Base-by-base conservation (phyloP, 2,888 invertebrate species). In the Xestia sexstrigata region DNA sequence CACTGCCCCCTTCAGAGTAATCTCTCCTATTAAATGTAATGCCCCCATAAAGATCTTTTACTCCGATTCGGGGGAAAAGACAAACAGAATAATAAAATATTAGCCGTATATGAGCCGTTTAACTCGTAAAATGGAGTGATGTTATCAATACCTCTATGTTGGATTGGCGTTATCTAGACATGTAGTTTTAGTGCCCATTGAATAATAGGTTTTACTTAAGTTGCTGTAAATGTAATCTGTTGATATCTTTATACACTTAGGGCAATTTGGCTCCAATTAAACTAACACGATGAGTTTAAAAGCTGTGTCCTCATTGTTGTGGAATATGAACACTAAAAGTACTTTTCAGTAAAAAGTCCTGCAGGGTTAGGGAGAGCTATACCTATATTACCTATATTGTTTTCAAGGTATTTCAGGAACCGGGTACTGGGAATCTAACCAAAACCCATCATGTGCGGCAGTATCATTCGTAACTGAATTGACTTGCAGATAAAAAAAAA, bases 11-110 rank as follows among this genome's bases (percentile, higher is more conserved):
- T 55, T 39, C 13, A 66, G 42, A 70, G 42, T 66, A 70, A 73
- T 58, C 52, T 42, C 55, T 55, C 58, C 79, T 83, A 78, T 82
- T 79, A 65, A 79, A 79, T 83, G 55, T 66, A 58, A 83, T 39
- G 63, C 26, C 45, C 42, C 47, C 67, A 79, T 81, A 81, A 79
- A 81, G 69, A 81, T 81, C 39, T 70, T 79, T 69, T 20, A 26
- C 13, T 4, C 23, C 11, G 60, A 69, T 70, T 67, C 23, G 39
- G 39, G 45, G 35, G 5, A 60, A 55, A 84, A 84, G 47, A 81
- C 74, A 81, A 81, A 81, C 69, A 81, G 52, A 60, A 79, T 72
- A 81, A 79, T 72, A 79, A 84, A 81, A 81, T 84, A 58, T 78
- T 70, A 66, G 52, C 69, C n/a, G 2, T 30, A 62, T 83, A 69